A percentile compares a stretch with the other conserved stretches of the same genome.
These are phyloP conservation scores for Folsomia manolachei DNA, from an alignment of 2,888 invertebrate species.

Conservation along the genomic window DNA sequence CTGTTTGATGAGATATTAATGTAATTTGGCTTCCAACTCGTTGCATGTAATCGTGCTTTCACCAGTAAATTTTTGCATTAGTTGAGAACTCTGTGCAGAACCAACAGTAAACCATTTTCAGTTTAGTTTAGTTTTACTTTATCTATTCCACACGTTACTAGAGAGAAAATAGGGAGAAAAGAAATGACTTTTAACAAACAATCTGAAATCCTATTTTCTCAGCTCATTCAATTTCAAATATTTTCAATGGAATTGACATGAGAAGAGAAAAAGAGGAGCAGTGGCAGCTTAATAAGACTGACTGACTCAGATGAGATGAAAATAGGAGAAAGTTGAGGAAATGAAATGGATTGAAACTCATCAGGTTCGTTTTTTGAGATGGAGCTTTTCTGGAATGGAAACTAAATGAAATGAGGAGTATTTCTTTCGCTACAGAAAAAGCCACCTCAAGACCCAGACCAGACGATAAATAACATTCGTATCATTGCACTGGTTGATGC, in stretches of 20 bases:
- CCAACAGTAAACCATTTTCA: too few species aligned
- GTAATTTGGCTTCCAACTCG: background rate
- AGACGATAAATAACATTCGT: background rate
- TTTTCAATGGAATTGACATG: too few species aligned
- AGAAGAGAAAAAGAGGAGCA: background rate
- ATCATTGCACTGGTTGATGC: background rate
- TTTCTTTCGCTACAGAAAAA: background rate
- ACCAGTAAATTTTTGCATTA: too few species aligned
- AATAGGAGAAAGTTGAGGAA: background rate
- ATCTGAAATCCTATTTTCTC: slow-evolving; percentile 27
- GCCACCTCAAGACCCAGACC: background rate
- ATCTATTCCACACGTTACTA: background rate
- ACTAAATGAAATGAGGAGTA: background rate
- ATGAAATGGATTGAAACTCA: too few species aligned
- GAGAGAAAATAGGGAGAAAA: background rate
- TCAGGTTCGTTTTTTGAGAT: too few species aligned
- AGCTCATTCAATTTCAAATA: slow-evolving; percentile 12
- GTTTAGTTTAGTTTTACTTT: too few species aligned
- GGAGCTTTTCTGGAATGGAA: background rate
- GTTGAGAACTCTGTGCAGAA: too few species aligned
- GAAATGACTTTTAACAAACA: slow-evolving; percentile 33
- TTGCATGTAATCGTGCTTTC: too few species aligned
- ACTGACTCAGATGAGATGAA: background rate
- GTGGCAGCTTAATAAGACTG: background rate
- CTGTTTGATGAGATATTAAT: background rate